phyloP scores from a whole-genome alignment of 2,113 vertebrate genomes.

The Phalacrocorax carbo region DNA sequence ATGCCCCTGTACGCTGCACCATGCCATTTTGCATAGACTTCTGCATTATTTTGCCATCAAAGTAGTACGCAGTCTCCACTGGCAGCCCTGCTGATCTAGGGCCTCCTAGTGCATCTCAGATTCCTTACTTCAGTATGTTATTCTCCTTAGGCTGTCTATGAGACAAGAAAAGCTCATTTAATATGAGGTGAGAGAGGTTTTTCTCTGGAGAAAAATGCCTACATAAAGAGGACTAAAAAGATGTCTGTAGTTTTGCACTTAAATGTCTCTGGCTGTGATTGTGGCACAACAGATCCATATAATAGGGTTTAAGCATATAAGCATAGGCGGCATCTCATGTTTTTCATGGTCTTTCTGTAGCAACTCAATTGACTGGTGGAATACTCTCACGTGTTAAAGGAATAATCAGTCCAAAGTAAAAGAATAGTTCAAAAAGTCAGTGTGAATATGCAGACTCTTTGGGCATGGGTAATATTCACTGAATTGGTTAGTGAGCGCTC shows the following conservation, averaged over 20 bases:
- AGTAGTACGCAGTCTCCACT: background rate
- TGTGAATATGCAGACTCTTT: background rate
- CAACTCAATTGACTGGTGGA: background rate
- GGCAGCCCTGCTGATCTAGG: background rate
- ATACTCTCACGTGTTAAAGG: rapidly evolving
- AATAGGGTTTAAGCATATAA: background rate
- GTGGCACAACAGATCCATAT: background rate
- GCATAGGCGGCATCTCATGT: background rate
- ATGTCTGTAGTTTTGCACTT: background rate
- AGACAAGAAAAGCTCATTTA: background rate
- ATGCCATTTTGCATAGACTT: background rate
- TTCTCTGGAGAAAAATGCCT: background rate
- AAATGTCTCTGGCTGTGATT: background rate
- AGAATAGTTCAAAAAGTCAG: background rate
- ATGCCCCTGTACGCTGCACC: background rate
- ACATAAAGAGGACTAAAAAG: background rate
- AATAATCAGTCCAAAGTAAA: background rate
- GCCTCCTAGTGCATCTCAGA: background rate
- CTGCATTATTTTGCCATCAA: background rate
- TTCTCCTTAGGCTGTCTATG: background rate
- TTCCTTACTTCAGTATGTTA: background rate
- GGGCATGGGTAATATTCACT: background rate
- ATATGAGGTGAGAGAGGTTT: background rate
- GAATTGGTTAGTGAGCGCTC: background rate
- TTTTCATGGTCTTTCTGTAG: background rate